phyloP scores from a whole-genome alignment of 1,140 invertebrate genomes.

The Araneus ventricosus region DNA sequence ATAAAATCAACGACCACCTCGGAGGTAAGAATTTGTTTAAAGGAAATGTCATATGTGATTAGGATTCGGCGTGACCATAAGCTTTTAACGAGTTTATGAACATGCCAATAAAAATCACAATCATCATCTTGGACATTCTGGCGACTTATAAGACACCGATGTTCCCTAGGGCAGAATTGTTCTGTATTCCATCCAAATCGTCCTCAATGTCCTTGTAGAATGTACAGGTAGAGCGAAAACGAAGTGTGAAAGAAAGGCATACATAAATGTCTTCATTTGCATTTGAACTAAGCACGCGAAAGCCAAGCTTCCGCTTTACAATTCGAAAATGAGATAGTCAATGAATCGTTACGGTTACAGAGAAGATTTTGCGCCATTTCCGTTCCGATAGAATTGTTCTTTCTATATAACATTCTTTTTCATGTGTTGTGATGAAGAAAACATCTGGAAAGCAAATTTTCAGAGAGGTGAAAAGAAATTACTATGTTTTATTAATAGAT shows the following conservation, averaged over 20 bases:
- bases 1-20: too few relatives aligned
- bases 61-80: neutral
- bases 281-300: conserved; percentile 7
- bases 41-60: neutral
- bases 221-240: neutral
- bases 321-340: neutral
- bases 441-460: too few relatives aligned
- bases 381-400: neutral
- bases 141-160: neutral
- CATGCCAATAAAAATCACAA: neutral
- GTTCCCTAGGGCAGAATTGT: neutral
- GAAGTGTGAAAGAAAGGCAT: conserved; percentile 16
- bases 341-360: neutral
- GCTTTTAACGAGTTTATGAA: neutral
- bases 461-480: neutral
- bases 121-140: neutral
- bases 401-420: neutral
- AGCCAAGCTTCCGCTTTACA: neutral
- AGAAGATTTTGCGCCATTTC: neutral
- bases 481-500: neutral
- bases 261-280: conserved; percentile 26
- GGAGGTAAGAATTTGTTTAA: neutral
- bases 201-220: neutral
- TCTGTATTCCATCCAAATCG: conserved; percentile 12
- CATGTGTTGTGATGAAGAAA: neutral